Base-by-base conservation (phyloP, 2,888 invertebrate species). In the Epinotia bilunana region DNA sequence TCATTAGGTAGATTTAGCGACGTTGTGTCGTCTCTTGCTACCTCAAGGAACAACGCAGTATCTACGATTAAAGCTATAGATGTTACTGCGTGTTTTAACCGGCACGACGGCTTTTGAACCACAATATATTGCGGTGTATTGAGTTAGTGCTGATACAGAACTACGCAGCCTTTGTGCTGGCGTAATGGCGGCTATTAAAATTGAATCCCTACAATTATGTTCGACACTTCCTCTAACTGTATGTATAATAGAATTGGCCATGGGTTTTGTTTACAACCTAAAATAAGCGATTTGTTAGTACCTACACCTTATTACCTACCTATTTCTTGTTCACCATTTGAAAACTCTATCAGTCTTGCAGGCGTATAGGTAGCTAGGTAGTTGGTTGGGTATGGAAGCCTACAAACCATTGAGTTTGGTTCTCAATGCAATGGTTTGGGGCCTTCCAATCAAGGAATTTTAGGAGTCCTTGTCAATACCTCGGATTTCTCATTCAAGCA, bases 1-100 rank as follows among this genome's bases (percentile, higher is more conserved):
- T 68, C 68, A 73, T 74, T 69, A 68, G 39, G 55, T 62, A 63
- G 74, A 58, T 20, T 64, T 49, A 63, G 74, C 64, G 64, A 64
- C 74, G 69, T 70, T 70, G 69, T 39, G 61, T 16, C 33, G 13
- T 18, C 55, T 28, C 55, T 68, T 61, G 55, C 20, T 28, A 12
- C 53, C 6, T 39, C 23, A n/a, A 68, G 5, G 57, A 13, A 58
- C 11, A 39, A 57, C 13, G 2, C 16, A 58, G 57, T 16, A 23
- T 16, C 23, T 23, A 16, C 28, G 49, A 49, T 53, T 23, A 11
- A 49, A 65, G 53, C 65, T 53, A 33, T 18, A 33, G 65, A n/a
- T 6, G 49, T 28, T 64, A 53, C 28, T 65, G 18, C 11, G 65
- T 57, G 18, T 57, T 20, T 20, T 13, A 28, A 23, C 67, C 16